Evolutionary conservation across 2,797 vertebrate species (phyloP).

Genomic region (Rhodeus uyekii): DNA sequence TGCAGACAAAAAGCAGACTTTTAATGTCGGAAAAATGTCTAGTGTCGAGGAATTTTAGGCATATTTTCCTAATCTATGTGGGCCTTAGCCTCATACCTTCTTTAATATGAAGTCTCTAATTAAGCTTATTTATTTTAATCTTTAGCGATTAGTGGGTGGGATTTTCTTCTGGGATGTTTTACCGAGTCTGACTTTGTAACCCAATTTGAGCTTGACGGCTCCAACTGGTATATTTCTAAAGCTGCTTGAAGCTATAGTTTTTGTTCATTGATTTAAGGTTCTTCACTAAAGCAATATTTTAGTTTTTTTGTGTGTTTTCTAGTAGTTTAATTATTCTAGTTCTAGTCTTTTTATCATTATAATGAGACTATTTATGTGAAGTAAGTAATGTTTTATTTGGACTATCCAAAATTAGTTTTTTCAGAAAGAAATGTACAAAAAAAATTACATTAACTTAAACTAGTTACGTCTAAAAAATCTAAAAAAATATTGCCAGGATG

Average conservation of each 20-base stretch:
- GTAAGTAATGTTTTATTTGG: background rate
- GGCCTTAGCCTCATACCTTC: background rate
- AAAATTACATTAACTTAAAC: too few species aligned
- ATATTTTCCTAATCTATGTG: background rate
- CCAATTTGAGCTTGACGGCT: constrained; percentile 13
- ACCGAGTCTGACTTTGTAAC: constrained; percentile 18
- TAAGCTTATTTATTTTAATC: constrained; percentile 17
- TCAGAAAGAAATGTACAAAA: too few species aligned
- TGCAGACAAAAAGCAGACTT: constrained; percentile 14
- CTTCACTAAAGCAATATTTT: background rate
- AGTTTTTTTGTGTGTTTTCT: background rate
- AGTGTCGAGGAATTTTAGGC: background rate
- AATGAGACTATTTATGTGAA: background rate
- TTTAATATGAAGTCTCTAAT: constrained; percentile 12
- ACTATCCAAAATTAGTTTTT: too few species aligned
- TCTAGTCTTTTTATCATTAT: too few species aligned
- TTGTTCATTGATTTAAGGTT: background rate
- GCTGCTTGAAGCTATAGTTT: constrained; percentile 5
- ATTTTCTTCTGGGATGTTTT: background rate
- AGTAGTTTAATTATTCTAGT: too few species aligned
- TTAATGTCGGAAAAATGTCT: constrained; percentile 24
- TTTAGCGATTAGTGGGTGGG: background rate
- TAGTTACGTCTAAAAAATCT: too few species aligned
- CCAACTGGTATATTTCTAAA: constrained; percentile 3
- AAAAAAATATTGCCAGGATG: constrained; percentile 15